Percentiles rank a stretch among this genome's conserved stretches.
These are phyloP conservation scores for Habrosyne pyritoides DNA, from an alignment of 2,888 invertebrate genomes.

Conservation along the genomic window DNA sequence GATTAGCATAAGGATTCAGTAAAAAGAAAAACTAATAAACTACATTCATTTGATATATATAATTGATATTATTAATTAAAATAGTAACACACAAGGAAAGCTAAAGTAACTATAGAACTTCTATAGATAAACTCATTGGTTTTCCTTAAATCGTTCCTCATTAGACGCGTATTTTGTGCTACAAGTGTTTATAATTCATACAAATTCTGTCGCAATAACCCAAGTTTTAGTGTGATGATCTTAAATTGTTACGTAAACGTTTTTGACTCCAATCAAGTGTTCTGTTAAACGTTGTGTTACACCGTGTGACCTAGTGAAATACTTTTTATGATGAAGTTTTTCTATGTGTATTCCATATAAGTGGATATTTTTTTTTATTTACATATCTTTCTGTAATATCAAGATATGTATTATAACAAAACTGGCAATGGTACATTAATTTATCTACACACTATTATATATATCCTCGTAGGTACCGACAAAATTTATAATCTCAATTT, in stretches of 20 bases:
- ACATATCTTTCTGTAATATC: no score
- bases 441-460: no score
- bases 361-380: background rate
- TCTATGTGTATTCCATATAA: background rate
- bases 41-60: background rate
- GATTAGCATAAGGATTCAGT: no score
- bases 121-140: slow-evolving; percentile 35
- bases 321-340: slow-evolving; percentile 8
- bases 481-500: no score
- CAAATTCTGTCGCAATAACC: slow-evolving; percentile 22
- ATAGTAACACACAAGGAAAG: background rate
- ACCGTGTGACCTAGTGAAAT: slow-evolving; percentile 5
- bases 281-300: background rate
- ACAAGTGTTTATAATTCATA: slow-evolving; percentile 16
- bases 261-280: background rate
- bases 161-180: slow-evolving; percentile 27
- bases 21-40: no score
- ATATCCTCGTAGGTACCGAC: no score
- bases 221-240: slow-evolving; percentile 13
- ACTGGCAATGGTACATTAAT: no score
- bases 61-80: background rate
- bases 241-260: slow-evolving; percentile 9
- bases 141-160: slow-evolving; percentile 44
- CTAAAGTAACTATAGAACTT: slow-evolving; percentile 1
- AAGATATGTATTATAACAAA: no score